A percentile compares a stretch with the other conserved stretches of the same genome.
phyloP scores from a whole-genome alignment of 2,797 vertebrate species.

The Coendou prehensilis region DNA sequence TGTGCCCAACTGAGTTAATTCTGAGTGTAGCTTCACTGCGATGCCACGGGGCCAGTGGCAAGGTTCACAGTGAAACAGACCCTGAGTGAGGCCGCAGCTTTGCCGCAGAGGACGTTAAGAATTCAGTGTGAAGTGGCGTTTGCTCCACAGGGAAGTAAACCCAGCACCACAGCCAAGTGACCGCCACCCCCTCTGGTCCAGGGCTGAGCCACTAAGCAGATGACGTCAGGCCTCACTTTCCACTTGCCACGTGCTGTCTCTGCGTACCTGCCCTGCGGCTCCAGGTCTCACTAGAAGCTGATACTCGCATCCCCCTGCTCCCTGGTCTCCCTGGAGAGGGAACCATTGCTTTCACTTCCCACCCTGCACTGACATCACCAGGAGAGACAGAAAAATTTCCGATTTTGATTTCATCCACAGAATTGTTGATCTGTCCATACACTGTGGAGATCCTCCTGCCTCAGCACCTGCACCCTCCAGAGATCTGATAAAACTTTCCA shows the following conservation, averaged over 20 bases:
- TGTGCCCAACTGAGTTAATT: neutral
- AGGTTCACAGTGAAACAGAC: neutral
- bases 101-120: accelerated
- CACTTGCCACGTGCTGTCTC: neutral
- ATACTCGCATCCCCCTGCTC: neutral
- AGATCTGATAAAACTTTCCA: accelerated
- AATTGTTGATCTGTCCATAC: accelerated
- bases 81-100: neutral
- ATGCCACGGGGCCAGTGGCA: accelerated
- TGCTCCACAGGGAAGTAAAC: neutral
- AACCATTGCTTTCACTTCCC: neutral
- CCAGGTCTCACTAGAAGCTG: neutral
- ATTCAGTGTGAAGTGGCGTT: neutral
- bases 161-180: neutral
- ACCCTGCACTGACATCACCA: neutral
- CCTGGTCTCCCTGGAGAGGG: neutral
- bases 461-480: neutral
- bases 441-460: neutral
- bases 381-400: neutral
- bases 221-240: neutral
- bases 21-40: neutral
- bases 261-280: neutral
- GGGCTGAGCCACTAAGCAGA: neutral
- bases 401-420: neutral
- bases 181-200: neutral